A percentile compares a stretch with the other conserved stretches of the same genome.
phyloP scores from a whole-genome alignment of 2,797 vertebrate species.

The Crenuchus spilurus region DNA sequence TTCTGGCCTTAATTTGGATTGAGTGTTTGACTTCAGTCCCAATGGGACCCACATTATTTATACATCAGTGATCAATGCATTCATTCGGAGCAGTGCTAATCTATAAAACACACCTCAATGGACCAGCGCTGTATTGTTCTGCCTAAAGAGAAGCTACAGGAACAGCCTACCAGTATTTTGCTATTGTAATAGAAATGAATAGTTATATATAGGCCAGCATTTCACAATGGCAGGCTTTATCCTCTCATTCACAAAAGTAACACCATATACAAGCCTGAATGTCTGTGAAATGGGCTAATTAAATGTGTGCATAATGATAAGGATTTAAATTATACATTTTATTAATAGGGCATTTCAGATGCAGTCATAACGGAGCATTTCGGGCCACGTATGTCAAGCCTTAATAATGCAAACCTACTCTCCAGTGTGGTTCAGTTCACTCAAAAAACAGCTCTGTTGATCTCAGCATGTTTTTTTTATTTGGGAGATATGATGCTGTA shows the following conservation, averaged over 20 bases:
- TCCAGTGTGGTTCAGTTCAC: background rate
- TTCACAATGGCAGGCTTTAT: background rate
- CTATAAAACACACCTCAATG: conserved; percentile 9
- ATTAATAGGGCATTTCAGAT: conserved; percentile 18
- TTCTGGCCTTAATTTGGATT: conserved; percentile 28
- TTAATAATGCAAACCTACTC: background rate
- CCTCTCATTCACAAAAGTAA: conserved; percentile 21
- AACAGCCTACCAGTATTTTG: background rate
- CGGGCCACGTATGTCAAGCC: background rate
- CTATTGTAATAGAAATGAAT: conserved; percentile 5
- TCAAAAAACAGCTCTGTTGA: background rate
- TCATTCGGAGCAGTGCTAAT: conserved; percentile 31
- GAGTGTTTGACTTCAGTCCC: conserved; percentile 14
- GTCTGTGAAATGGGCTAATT: conserved; percentile 13
- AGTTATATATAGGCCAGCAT: conserved; percentile 8
- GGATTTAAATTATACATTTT: conserved; percentile 19
- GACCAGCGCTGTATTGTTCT: conserved; percentile 7
- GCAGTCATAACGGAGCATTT: background rate
- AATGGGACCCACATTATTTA: conserved; percentile 38
- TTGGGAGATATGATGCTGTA: conserved; percentile 3
- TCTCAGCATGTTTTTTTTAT: conserved; percentile 27
- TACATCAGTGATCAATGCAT: conserved; percentile 50
- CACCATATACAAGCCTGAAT: background rate
- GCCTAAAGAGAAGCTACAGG: background rate
- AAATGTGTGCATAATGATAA: conserved; percentile 36